Evolutionary conservation across 2,797 vertebrate genomes (phyloP).

Genomic region (Cuniculus paca): DNA sequence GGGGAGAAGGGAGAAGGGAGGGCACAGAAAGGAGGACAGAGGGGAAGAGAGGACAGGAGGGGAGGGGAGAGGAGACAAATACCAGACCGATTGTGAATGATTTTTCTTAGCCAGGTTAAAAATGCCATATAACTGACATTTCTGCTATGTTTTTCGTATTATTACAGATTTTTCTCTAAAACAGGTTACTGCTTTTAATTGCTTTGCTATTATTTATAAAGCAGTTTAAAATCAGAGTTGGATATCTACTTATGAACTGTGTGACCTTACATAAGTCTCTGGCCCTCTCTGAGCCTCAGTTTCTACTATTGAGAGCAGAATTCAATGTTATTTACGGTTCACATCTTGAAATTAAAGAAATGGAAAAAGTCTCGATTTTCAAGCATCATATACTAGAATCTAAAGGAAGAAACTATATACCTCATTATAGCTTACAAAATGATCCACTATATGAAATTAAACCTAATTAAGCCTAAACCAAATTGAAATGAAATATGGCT

Average conservation of each 20-base stretch:
- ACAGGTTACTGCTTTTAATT: not conserved
- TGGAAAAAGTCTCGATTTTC: constrained; percentile 34
- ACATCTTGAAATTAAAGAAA: not conserved
- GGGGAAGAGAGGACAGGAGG: no score
- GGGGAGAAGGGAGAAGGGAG: not conserved
- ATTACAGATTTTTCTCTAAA: not conserved
- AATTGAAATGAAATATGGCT: constrained; percentile 50
- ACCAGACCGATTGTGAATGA: not conserved
- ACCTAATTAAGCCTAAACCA: not conserved
- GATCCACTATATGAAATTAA: not conserved
- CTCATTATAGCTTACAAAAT: not conserved
- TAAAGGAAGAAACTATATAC: constrained; percentile 28
- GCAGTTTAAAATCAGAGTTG: not conserved
- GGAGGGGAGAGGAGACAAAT: not conserved
- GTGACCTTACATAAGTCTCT: not conserved
- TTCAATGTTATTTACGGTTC: constrained; percentile 8
- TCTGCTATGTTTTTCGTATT: not conserved
- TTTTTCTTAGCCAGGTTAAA: constrained; percentile 52
- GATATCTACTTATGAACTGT: not conserved
- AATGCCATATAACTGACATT: not conserved
- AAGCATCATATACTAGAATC: constrained; percentile 34
- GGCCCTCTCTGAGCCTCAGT: not conserved
- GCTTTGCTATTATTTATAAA: not conserved
- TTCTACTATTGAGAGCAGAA: not conserved
- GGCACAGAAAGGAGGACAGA: no score